Base-by-base conservation (phyloP, 2,113 vertebrate species). In the Seriola quinqueradiata region DNA sequence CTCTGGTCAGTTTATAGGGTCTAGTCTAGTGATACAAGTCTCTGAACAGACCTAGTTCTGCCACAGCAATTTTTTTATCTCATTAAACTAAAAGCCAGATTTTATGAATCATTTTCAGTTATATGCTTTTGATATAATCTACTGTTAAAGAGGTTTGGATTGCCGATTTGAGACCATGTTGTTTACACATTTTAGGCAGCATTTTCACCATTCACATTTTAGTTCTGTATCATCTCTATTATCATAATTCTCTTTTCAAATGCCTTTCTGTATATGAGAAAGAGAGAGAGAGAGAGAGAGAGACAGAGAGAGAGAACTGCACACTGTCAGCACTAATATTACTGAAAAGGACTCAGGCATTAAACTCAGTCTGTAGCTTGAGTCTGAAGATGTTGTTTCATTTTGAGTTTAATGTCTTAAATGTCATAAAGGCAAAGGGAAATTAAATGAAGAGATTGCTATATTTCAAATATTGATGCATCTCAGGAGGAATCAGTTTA, bases 351-450 rank as follows among this genome's bases (percentile, higher is more conserved):
- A 23, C 54, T 54, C 17, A 54, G 21, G 8, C 19, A 65, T 54
- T 34, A n/a, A 76, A 65, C 8, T 70, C 60, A 71, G 38, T 23
- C 34, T 61, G 28, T 8, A 55, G 50, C n/a, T 40, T 3, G 1
- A 70, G 7, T 28, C 38, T 21, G 25, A 57, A 25, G 54, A 11
- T 23, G 19, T n/a, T 48, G 46, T 48, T 16, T 50, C 16, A 55
- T 70, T 70, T 79, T 58, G 34, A 46, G 25, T 28, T 67, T 58
- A 23, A 54, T 54, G 66, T 46, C 16, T 46, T 55, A 9, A 81
- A 70, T 34, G n/a, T 13, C 25, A 38, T 25, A 5, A 28, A 38
- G 25, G 14, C 4, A n/a, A 61, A 68, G 36, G 42, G 3, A 65
- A 65, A 46, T 72, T 13, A 21, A 61, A 34, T 44, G 19, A 25